These are phyloP conservation scores for Lichenostomus cassidix DNA, from an alignment of 2,113 vertebrate species.

Conservation along the genomic window DNA sequence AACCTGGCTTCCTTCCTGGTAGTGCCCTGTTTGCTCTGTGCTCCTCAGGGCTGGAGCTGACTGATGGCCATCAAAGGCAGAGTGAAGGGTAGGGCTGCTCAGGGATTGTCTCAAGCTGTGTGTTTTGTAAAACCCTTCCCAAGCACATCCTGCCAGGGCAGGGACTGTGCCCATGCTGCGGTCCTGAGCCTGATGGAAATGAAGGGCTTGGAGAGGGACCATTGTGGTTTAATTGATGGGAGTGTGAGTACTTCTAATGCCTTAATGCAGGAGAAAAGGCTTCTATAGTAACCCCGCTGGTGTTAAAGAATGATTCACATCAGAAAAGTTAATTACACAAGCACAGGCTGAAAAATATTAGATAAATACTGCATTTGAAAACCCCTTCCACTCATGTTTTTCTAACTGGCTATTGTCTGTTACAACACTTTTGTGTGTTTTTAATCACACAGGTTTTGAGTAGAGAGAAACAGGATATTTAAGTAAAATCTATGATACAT, in stretches of 20 bases:
- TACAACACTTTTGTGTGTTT: neutral
- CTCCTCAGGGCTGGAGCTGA: neutral
- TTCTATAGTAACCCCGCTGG: neutral
- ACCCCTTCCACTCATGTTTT: neutral
- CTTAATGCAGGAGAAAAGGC: neutral
- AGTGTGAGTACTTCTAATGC: neutral
- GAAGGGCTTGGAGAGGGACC: neutral
- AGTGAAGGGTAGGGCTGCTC: neutral
- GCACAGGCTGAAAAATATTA: neutral
- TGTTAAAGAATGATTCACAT: neutral
- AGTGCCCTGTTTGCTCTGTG: neutral
- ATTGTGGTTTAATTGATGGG: accelerated
- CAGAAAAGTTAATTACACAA: neutral
- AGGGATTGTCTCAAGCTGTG: neutral
- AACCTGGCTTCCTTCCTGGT: neutral
- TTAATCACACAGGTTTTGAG: neutral
- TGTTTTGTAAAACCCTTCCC: neutral
- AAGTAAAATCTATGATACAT: neutral
- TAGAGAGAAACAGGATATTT: neutral
- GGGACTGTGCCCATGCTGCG: accelerated
- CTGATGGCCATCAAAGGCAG: neutral
- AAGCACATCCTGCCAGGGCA: accelerated
- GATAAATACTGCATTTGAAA: neutral
- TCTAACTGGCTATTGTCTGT: neutral
- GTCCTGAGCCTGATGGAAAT: neutral